These are phyloP conservation scores for Pyralis farinalis DNA, from an alignment of 2,888 invertebrate genomes.

Conservation along the genomic window DNA sequence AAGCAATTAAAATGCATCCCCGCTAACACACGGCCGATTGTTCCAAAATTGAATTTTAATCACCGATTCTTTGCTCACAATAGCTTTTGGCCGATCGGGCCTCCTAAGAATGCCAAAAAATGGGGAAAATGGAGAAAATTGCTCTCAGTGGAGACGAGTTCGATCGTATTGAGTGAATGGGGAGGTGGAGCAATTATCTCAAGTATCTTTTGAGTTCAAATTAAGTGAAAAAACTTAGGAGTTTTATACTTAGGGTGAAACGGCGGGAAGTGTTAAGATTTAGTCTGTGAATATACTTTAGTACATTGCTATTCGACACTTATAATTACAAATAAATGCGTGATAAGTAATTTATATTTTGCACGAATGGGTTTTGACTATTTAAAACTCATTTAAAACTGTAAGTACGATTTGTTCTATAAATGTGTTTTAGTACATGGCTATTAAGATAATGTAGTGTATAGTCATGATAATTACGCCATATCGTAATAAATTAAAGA, in stretches of 20 bases:
- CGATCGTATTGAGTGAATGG: conserved; percentile 59
- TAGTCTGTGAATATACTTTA: conserved; percentile 1
- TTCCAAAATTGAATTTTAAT: conserved; percentile 81
- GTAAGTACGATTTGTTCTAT: no score
- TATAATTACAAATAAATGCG: no score
- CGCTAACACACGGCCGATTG: conserved; percentile 69
- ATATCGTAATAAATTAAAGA: no score
- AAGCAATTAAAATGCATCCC: conserved; percentile 77
- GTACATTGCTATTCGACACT: neutral
- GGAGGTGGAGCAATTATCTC: conserved; percentile 73
- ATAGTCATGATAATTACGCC: no score
- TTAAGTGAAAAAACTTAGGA: conserved; percentile 71
- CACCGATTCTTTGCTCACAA: conserved; percentile 75
- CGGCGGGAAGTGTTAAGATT: conserved; percentile 15
- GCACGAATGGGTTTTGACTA: no score
- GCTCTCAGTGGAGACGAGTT: conserved; percentile 61
- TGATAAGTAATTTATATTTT: no score
- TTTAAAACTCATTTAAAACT: no score
- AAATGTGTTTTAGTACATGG: no score
- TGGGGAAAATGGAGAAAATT: conserved; percentile 71
- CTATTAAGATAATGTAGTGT: no score
- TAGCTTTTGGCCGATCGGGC: conserved; percentile 43
- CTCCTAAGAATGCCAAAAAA: conserved; percentile 70
- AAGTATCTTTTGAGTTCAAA: conserved; percentile 80
- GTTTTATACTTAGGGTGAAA: conserved; percentile 21